Evolutionary conservation across 2,113 vertebrate genomes (phyloP).

Genomic region (Isichthys henryi): DNA sequence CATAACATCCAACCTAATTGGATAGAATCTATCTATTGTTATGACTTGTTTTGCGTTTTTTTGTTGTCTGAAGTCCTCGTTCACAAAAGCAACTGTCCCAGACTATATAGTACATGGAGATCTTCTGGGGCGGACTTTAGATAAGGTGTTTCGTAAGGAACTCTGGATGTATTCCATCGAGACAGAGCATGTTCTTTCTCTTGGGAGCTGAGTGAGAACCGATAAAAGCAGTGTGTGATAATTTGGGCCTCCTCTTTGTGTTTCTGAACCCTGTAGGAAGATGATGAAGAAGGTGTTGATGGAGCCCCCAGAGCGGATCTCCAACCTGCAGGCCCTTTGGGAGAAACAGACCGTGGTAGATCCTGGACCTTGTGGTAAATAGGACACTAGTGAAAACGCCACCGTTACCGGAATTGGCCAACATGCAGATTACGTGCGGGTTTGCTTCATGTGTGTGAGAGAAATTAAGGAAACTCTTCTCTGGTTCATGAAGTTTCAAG

Average conservation of each 20-base stretch:
- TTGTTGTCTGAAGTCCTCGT: background rate
- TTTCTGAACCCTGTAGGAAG: conserved; percentile 59
- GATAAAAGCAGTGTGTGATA: background rate
- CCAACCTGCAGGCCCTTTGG: conserved; percentile 78
- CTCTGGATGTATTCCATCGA: background rate
- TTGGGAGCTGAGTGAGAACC: background rate
- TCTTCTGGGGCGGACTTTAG: background rate
- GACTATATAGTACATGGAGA: background rate
- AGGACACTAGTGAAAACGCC: conserved; percentile 45
- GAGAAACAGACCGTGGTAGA: conserved; percentile 83
- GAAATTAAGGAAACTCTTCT: background rate
- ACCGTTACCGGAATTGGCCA: background rate
- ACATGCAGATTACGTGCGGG: background rate
- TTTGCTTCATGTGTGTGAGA: background rate
- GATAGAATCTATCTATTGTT: background rate
- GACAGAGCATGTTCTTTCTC: background rate
- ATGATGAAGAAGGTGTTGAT: conserved; percentile 88
- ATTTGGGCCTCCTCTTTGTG: background rate
- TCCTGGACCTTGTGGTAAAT: conserved; percentile 86
- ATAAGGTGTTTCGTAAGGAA: background rate
- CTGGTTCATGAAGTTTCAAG: background rate
- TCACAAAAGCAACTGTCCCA: background rate
- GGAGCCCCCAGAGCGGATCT: conserved; percentile 83
- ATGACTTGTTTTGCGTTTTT: background rate
- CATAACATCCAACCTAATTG: background rate